These are phyloP conservation scores for Tetraneura akinire DNA, from an alignment of 1,140 invertebrate species.

Conservation along the genomic window DNA sequence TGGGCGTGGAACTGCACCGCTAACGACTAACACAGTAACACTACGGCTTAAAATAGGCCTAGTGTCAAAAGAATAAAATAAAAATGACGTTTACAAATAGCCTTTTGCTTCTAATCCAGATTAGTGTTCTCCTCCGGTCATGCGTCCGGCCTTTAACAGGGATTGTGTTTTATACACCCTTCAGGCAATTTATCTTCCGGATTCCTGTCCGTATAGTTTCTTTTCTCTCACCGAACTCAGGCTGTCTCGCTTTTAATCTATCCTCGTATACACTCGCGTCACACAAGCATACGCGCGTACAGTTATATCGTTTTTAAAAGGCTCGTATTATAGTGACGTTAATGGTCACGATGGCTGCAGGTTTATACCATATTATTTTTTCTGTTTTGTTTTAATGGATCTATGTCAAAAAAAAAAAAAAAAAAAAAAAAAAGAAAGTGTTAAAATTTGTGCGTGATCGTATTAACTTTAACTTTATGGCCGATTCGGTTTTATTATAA, in stretches of 20 bases:
- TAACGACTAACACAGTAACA: too few species aligned
- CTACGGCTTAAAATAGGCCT: background rate
- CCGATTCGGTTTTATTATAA: slow-evolving; percentile 25
- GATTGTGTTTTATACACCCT: slow-evolving; percentile 37
- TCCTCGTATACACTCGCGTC: background rate
- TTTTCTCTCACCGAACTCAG: background rate
- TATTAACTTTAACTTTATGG: slow-evolving; percentile 17
- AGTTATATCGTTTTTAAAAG: slow-evolving; percentile 10
- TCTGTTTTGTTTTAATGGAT: slow-evolving; percentile 6
- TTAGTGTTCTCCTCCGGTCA: background rate
- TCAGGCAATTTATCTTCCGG: slow-evolving; percentile 24
- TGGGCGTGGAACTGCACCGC: too few species aligned
- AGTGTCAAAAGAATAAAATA: background rate
- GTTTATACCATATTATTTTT: too few species aligned
- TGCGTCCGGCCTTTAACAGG: background rate
- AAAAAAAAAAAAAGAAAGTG: background rate
- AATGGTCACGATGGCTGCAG: slow-evolving; percentile 15
- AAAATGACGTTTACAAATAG: slow-evolving; percentile 39
- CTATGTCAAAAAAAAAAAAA: slow-evolving; percentile 31
- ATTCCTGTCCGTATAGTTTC: background rate
- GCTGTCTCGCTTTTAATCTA: slow-evolving; percentile 10
- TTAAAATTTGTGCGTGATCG: slow-evolving; percentile 12
- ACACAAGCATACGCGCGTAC: background rate
- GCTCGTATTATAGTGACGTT: slow-evolving; percentile 12
- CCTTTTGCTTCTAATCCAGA: slow-evolving; percentile 33